These are phyloP conservation scores for Zaprionus lachaisei DNA, from an alignment of 1,140 invertebrate species.

Conservation along the genomic window DNA sequence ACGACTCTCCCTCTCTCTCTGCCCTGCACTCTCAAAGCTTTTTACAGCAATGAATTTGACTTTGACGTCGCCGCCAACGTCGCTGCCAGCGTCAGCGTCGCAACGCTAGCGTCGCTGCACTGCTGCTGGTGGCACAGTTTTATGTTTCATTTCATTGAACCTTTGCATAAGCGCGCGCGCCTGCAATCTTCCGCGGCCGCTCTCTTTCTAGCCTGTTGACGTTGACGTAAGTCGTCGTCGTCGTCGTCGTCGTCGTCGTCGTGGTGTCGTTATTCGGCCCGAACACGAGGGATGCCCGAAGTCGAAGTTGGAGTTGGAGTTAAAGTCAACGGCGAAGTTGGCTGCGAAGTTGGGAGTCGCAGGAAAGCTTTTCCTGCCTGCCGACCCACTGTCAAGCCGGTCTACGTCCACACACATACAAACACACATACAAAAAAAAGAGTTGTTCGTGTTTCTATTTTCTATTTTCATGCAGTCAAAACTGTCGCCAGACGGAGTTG, in stretches of 20 bases:
- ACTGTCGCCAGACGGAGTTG: constrained; percentile 50
- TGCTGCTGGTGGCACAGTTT: constrained; percentile 57
- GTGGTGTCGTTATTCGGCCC: no score
- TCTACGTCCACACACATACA: constrained; percentile 43
- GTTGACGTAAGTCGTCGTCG: constrained; percentile 37
- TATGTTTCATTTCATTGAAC: constrained; percentile 61
- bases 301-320: constrained; percentile 4
- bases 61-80: not conserved
- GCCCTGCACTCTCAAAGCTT: constrained; percentile 37
- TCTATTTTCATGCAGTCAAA: constrained; percentile 38
- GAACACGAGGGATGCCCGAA: constrained; percentile 17
- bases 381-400: constrained; percentile 48
- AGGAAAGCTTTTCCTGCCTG: constrained; percentile 39
- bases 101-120: constrained; percentile 30
- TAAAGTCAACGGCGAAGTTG: constrained; percentile 11
- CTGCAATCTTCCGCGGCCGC: constrained; percentile 50
- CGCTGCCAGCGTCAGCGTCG: constrained; percentile 6
- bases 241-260: no score
- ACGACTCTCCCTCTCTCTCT: constrained; percentile 8
- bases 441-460: constrained; percentile 36
- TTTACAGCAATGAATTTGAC: constrained; percentile 23
- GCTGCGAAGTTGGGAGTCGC: not conserved
- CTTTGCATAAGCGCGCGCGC: constrained; percentile 51
- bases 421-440: constrained; percentile 4
- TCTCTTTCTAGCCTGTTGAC: constrained; percentile 56